phyloP scores from a whole-genome alignment of 2,113 vertebrate species.

The Prionailurus bengalensis region DNA sequence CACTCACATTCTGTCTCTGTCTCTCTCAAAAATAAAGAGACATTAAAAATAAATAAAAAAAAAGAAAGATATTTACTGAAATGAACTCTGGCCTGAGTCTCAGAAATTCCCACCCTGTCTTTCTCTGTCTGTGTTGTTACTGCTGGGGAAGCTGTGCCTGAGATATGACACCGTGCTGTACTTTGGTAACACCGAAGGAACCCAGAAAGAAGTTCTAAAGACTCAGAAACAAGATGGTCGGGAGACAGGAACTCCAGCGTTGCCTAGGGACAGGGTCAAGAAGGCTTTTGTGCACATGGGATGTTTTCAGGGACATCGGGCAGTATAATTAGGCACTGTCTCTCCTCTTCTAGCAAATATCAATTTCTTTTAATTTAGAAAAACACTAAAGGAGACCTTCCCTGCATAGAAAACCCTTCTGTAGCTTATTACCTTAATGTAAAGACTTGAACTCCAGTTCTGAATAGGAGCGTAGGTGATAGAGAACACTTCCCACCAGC shows the following conservation, averaged over 20 bases:
- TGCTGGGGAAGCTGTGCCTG: neutral
- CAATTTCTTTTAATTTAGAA: slow-evolving; percentile 6
- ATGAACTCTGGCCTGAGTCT: neutral
- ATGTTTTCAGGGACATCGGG: neutral
- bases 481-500: neutral
- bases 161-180: neutral
- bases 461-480: neutral
- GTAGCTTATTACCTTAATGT: neutral
- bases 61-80: neutral
- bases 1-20: too few species aligned
- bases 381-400: neutral
- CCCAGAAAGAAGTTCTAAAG: neutral
- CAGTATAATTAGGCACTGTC: neutral
- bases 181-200: neutral
- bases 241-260: neutral
- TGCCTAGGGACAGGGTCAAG: neutral
- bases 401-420: neutral
- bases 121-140: neutral
- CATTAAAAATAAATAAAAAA: too few species aligned
- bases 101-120: neutral
- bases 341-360: neutral
- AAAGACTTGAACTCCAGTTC: neutral
- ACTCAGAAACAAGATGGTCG: neutral
- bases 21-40: too few species aligned
- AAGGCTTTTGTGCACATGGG: neutral